These are phyloP conservation scores for Ceratotherium simum DNA, from an alignment of 2,113 vertebrate genomes.

Conservation along the genomic window DNA sequence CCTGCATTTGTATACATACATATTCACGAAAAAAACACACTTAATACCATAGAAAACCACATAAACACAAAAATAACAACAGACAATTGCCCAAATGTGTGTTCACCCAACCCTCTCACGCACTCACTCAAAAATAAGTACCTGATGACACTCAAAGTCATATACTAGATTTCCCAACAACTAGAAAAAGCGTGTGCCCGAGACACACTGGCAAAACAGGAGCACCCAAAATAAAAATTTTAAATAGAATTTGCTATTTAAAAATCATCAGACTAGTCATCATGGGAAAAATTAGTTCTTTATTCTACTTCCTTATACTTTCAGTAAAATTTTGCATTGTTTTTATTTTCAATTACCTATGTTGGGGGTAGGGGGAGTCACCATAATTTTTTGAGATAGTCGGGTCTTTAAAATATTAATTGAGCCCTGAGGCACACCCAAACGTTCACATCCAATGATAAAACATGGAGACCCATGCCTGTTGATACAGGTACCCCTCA, in stretches of 20 bases:
- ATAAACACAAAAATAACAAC: slow-evolving; percentile 41
- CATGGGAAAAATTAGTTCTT: background rate
- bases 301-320: background rate
- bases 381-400: slow-evolving; percentile 6
- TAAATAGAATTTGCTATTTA: slow-evolving; percentile 32
- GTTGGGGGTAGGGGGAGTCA: background rate
- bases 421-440: background rate
- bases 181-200: background rate
- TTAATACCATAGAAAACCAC: slow-evolving; percentile 44
- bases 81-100: background rate
- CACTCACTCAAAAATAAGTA: slow-evolving; percentile 11
- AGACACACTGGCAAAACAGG: background rate
- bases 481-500: background rate
- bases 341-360: slow-evolving; percentile 49
- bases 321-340: background rate
- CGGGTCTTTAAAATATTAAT: slow-evolving; percentile 23
- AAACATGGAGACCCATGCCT: background rate
- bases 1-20: background rate
- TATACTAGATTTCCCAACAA: background rate
- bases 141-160: background rate
- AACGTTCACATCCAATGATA: background rate
- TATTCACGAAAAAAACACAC: background rate
- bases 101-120: background rate
- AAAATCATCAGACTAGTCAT: background rate
- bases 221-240: background rate